Base-by-base conservation (phyloP, 2,797 vertebrate species). In the Spinus olivaceus region DNA sequence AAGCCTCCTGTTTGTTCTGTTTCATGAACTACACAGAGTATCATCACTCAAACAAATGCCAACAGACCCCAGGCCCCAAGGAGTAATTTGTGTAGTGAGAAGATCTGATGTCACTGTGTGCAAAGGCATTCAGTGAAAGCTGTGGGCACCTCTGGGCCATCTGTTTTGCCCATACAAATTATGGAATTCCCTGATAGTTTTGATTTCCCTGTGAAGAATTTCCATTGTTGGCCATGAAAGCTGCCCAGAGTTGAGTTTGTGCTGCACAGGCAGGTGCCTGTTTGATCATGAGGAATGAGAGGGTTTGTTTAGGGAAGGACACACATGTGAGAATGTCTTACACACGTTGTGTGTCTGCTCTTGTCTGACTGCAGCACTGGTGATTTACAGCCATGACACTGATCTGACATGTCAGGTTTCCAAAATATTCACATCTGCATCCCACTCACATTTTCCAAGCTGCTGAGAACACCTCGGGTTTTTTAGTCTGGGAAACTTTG, bases 1-100 rank as follows among this genome's bases (percentile, higher is more conserved):
- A 88, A 93, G 84, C 81, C 80, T 88, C 60, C 67, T 86, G 53
- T 91, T 95, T 92, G 86, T 81, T 92, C 76, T 91, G 82, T 91
- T 76, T 72, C 89, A 73, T 10, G 4, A n/a, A 23, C 84, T 59
- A 67, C 53, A 24, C 42, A 2, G 76, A 76, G 87, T 86, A 92
- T 94, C 93, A 91, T 90, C 82, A 10, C 82, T 50, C 91, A 93
- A 39, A 66, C 80, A 86, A 92, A 86, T 46, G 88, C 57, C 80
- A 91, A 30, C 73, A 81, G 57, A 78, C 11, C 70, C 63, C 81
- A 77, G 85, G 67, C 78, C 78, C 33, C 65, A 8, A 89, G 69
- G 12, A 66, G 80, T 60, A 77, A 81, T 90, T 74, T 90, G 87
- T 79, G 79, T 47, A 23, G 65, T 24, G 73, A 86, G 92, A 64